Conservation (phyloP, 2,888 invertebrate genomes). For the Salticus scenicus region DNA sequence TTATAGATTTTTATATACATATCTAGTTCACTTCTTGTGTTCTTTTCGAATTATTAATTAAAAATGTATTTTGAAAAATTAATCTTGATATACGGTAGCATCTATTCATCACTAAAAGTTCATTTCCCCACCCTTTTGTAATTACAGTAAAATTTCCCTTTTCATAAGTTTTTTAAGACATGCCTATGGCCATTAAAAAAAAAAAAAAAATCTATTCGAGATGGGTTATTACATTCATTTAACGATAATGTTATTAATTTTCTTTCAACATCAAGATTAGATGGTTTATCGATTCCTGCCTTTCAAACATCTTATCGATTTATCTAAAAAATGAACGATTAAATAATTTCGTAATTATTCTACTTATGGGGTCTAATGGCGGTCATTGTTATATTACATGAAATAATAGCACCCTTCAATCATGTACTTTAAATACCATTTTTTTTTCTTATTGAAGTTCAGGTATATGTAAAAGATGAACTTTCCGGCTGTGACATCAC, state of each 20-base stretch:
- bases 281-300: background rate
- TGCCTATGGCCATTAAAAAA: background rate
- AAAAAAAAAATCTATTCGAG: background rate
- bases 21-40: too few relatives aligned
- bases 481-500: slow-evolving; percentile 17
- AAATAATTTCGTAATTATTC: slow-evolving; percentile 17
- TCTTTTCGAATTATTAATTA: too few relatives aligned
- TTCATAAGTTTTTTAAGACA: background rate
- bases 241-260: slow-evolving; percentile 9
- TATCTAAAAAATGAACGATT: slow-evolving; percentile 12
- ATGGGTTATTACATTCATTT: slow-evolving; percentile 1
- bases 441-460: background rate
- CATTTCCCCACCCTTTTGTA: too few relatives aligned
- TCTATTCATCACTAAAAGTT: too few relatives aligned
- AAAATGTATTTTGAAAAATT: too few relatives aligned
- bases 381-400: background rate
- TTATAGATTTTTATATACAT: too few relatives aligned
- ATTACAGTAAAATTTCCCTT: background rate
- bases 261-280: slow-evolving; percentile 12
- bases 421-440: background rate
- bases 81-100: too few relatives aligned
- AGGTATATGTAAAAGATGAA: slow-evolving; percentile 7
- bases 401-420: background rate
- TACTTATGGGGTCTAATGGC: slow-evolving; percentile 15
- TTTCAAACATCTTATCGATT: slow-evolving; percentile 15